Evolutionary conservation across 1,140 invertebrate species (phyloP), one percentile per base, ranked within the genome.

Genomic region (Bicyclus anynana): DNA sequence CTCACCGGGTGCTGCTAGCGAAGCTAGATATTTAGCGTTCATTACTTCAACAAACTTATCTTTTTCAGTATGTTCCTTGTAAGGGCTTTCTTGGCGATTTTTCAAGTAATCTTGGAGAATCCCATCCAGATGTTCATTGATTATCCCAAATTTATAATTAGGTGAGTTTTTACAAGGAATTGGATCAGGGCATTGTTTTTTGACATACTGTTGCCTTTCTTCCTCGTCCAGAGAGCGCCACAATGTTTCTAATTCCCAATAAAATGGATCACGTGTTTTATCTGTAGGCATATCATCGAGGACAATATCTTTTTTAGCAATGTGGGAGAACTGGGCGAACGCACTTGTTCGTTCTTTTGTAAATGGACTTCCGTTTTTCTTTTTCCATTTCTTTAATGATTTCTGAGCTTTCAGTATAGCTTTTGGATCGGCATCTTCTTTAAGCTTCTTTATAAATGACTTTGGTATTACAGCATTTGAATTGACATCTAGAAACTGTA

Each of bases 1-100:
- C 88, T 99, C 99, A 2, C 99, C 99, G 1, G 98, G 96, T 13
- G 93, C 91, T 42, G 93, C 95, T 59, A 97, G 79, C 0, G 94
- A 92, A 65, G 92, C 93, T 72, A 97, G 92, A 26, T 93, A 90
- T 87, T 97, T 97, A 10, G 93, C 84, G 64, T 94, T 93, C 54
- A 98, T 90, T 33, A 97, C 89, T 51, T 96, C 92, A 12, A 90
- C 81, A 46, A 96, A 90, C 52, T 92, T 84, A 7, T 90, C 89
- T 38, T 87, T 90, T 1, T 78, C 67, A 54, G 90, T 88, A 16
- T 80, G 61, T 29, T 67, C 67, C 29, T 87, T 74, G 64, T 84
- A 72, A 40, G 49, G 10, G 42, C 47, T 66, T 44, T 70, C 60
- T 26, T 69, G 52, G 12, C 87, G 73, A 18, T 77, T 87, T 59